phyloP scores from a whole-genome alignment of 2,888 invertebrate species.

The Camptogramma bilineatum region DNA sequence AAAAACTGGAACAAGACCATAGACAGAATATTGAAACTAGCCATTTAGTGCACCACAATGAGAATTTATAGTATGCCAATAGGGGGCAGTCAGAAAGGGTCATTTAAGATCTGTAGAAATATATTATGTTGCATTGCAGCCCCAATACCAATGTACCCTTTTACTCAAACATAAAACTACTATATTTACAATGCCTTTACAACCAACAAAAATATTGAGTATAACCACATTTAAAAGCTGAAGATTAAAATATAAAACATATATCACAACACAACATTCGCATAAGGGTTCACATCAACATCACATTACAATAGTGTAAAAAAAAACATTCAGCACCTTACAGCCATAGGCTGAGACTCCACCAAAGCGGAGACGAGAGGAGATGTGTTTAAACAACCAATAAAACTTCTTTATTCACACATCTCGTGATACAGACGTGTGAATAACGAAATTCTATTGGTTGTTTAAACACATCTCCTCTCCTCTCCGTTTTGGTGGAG shows the following conservation, averaged over 20 bases:
- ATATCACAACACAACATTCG: slow-evolving; percentile 13
- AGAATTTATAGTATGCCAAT: background rate
- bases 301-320: slow-evolving; percentile 3
- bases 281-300: slow-evolving; percentile 9
- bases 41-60: too few relatives aligned
- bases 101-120: background rate
- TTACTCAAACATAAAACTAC: background rate
- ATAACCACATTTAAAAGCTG: slow-evolving; percentile 8
- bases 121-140: background rate
- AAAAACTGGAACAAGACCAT: too few relatives aligned
- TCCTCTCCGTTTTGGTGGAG: too few relatives aligned
- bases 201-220: background rate
- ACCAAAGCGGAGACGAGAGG: too few relatives aligned
- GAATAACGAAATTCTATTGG: too few relatives aligned
- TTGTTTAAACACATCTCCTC: too few relatives aligned
- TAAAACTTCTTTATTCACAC: too few relatives aligned
- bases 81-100: background rate
- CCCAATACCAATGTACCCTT: background rate
- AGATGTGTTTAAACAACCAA: too few relatives aligned
- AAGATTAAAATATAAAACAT: slow-evolving; percentile 8
- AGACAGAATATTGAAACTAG: too few relatives aligned
- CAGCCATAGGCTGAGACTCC: too few relatives aligned
- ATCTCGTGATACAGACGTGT: too few relatives aligned
- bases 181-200: background rate
- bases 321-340: slow-evolving; percentile 1